Conservation (phyloP, 2,888 invertebrate genomes). For the Proisotoma minuta region DNA sequence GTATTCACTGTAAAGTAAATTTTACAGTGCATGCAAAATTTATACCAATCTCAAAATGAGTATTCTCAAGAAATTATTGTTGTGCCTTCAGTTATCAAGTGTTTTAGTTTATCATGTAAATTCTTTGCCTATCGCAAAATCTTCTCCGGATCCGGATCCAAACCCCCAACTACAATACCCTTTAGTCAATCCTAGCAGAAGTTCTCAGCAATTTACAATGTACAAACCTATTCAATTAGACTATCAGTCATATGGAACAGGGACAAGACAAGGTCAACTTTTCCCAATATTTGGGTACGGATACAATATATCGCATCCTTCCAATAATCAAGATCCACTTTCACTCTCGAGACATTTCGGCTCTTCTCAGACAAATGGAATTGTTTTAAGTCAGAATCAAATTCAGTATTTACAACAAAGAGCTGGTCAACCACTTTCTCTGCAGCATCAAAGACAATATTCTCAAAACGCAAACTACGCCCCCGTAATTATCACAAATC, state of each 20-base stretch:
- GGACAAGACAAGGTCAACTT: background rate
- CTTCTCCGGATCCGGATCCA: background rate
- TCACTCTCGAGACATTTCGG: background rate
- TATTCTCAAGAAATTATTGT: too few relatives aligned
- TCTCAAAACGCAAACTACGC: background rate
- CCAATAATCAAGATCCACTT: background rate
- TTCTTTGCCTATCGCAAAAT: background rate
- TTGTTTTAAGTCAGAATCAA: background rate
- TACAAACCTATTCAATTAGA: background rate
- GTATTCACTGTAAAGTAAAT: too few relatives aligned
- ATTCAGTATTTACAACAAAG: background rate
- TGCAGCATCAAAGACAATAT: background rate
- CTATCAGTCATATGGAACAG: background rate
- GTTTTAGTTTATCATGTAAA: background rate
- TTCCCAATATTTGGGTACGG: background rate
- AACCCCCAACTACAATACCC: background rate
- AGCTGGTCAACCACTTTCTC: background rate
- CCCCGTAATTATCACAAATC: conserved; percentile 5
- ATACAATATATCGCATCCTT: conserved; percentile 8
- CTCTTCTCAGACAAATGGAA: too few relatives aligned
- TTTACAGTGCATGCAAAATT: too few relatives aligned
- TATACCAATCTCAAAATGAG: too few relatives aligned
- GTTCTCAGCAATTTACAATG: conserved; percentile 10
- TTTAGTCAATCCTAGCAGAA: background rate
- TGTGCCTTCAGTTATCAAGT: too few relatives aligned